phyloP scores from a whole-genome alignment of 2,113 vertebrate species.

The Shinisaurus crocodilurus region DNA sequence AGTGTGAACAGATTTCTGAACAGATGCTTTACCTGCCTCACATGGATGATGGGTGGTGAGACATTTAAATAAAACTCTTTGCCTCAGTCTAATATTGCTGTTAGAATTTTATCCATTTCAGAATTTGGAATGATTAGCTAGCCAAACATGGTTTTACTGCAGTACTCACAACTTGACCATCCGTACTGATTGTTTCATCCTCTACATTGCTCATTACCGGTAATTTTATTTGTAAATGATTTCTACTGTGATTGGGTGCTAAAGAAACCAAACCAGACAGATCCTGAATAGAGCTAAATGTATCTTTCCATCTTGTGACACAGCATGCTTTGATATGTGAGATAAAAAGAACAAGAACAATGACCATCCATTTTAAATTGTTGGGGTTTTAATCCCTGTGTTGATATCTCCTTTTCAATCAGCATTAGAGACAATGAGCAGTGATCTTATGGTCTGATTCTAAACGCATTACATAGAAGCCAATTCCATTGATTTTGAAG shows the following conservation, averaged over 20 bases:
- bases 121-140: not conserved
- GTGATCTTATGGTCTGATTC: not conserved
- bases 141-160: not conserved
- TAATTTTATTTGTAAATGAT: not conserved
- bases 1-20: not conserved
- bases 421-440: not conserved
- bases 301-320: conserved; percentile 18
- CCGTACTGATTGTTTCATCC: not conserved
- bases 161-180: not conserved
- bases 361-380: not conserved
- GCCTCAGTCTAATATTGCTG: not conserved
- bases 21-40: not conserved
- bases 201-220: not conserved
- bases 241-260: conserved; percentile 26
- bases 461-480: not conserved
- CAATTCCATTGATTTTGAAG: not conserved
- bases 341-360: not conserved
- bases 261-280: conserved; percentile 13
- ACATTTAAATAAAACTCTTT: not conserved
- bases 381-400: conserved; percentile 15
- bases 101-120: not conserved
- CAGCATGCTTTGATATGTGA: conserved; percentile 22
- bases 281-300: not conserved
- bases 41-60: not conserved
- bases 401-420: not conserved